Conservation (phyloP, 2,113 vertebrate genomes). For the Tyto alba region DNA sequence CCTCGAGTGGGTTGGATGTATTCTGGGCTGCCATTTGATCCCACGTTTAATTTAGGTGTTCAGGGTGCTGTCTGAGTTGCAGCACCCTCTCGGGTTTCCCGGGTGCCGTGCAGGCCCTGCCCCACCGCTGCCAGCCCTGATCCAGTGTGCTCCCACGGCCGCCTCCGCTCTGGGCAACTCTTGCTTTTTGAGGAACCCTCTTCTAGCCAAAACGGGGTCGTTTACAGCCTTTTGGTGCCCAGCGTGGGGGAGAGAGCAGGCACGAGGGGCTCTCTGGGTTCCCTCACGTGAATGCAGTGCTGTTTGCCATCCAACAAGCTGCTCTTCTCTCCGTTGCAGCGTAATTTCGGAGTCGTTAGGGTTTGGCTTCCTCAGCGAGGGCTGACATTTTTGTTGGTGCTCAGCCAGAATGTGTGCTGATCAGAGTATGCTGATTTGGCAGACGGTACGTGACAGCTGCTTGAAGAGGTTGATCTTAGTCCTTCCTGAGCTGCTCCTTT, state of each 20-base stretch:
- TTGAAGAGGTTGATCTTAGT: background rate
- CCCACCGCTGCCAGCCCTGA: background rate
- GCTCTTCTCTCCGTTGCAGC: background rate
- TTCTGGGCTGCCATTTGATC: background rate
- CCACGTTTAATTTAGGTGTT: background rate
- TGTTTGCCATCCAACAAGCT: background rate
- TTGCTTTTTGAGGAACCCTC: background rate
- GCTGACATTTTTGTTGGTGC: constrained; percentile 48
- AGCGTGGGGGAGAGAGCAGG: background rate
- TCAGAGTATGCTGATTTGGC: constrained; percentile 47
- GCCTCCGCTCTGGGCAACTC: background rate
- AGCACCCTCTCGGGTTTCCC: background rate
- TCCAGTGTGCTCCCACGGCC: background rate
- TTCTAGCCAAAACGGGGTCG: background rate
- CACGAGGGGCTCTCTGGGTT: background rate
- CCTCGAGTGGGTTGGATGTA: background rate
- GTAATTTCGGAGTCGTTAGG: background rate
- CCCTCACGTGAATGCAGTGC: rapidly evolving
- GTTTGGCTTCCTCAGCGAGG: background rate
- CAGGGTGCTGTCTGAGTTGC: background rate
- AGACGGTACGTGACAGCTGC: constrained; percentile 38
- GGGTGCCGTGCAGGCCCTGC: background rate
- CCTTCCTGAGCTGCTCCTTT: background rate
- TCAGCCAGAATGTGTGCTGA: background rate
- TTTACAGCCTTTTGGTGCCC: background rate